Base-by-base conservation (phyloP, 92 coral and sea anemone species). In the Micromussa lordhowensis region DNA sequence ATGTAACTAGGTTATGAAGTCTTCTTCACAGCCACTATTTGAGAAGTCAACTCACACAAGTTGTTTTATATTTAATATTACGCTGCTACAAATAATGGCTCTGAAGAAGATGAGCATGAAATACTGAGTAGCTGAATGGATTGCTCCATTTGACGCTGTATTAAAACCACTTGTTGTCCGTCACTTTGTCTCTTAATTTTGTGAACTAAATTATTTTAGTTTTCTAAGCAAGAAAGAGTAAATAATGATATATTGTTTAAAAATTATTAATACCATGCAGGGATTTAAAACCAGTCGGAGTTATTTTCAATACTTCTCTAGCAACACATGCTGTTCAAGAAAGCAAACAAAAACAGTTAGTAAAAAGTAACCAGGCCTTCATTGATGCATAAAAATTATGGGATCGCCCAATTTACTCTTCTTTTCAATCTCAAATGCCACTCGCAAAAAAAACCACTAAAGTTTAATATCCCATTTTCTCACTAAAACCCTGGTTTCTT, bases 301-400 rank as follows among this genome's bases (percentile, higher is more conserved):
- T 63, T 63, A 63, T 66, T 26, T 66, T 22, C 28, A 66, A 66
- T 13, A 26, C 4, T 66, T 24, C 34, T 66, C 32, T 26, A 66
- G 71, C 34, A 66, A 3, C 8, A 24, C 26, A 19, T 18, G 22
- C 30, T 24, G 22, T 21, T 22, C 3, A 9, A 63, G 8, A 22
- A 31, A 49, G 16, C 15, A 66, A 18, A 69, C 44, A 73, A 19
- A 48, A 51, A 61, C 22, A 49, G 73, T 44, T 70, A 32, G 78
- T 83, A 70, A 71, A 83, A 83, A 29, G 51, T 26, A 72, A 83
- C 69, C 68, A 83, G 34, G 80, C 49, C 31, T 83, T 83, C 12
- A 69, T 26, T 2, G 24, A 35, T 17, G 32, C 38, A 19, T 28
- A 29, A 15, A 19, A n/a, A 17, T n/a, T 36, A 64, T 35, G 71